Percentiles rank a stretch among this genome's conserved stretches.
Conservation (phyloP, 2,888 invertebrate genomes). For the Andrena marginata region DNA sequence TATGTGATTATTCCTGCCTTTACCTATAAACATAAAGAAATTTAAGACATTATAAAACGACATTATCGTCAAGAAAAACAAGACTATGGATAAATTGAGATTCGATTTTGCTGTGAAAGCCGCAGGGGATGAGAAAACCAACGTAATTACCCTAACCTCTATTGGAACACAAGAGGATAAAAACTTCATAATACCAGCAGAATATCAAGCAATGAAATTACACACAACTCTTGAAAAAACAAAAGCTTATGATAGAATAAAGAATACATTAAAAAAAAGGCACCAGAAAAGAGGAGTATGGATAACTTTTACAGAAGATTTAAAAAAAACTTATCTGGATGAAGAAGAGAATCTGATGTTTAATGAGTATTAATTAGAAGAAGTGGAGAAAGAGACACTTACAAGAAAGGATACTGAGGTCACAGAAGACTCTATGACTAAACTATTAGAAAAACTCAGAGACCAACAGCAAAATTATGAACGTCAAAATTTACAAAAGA, state of each 20-base stretch:
- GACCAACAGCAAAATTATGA: conserved; percentile 5
- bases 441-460: conserved; percentile 12
- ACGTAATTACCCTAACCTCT: too few relatives aligned
- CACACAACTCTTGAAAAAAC: conserved; percentile 14
- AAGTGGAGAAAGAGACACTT: conserved; percentile 3
- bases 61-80: too few relatives aligned
- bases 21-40: too few relatives aligned
- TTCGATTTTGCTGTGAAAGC: too few relatives aligned
- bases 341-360: conserved; percentile 18
- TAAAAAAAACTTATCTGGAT: conserved; percentile 7
- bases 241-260: conserved; percentile 11
- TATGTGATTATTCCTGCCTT: too few relatives aligned
- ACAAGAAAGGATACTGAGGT: neutral
- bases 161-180: neutral
- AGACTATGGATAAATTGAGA: too few relatives aligned
- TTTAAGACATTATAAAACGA: too few relatives aligned
- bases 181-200: conserved; percentile 16
- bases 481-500: conserved; percentile 9
- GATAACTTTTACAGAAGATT: conserved; percentile 21
- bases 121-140: too few relatives aligned
- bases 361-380: conserved; percentile 15
- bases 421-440: conserved; percentile 8
- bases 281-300: conserved; percentile 20
- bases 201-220: conserved; percentile 10
- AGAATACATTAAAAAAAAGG: conserved; percentile 15